A percentile compares a stretch with the other conserved stretches of the same genome.
Evolutionary conservation across 2,888 invertebrate genomes (phyloP).

Genomic region (Rhagonycha lutea): DNA sequence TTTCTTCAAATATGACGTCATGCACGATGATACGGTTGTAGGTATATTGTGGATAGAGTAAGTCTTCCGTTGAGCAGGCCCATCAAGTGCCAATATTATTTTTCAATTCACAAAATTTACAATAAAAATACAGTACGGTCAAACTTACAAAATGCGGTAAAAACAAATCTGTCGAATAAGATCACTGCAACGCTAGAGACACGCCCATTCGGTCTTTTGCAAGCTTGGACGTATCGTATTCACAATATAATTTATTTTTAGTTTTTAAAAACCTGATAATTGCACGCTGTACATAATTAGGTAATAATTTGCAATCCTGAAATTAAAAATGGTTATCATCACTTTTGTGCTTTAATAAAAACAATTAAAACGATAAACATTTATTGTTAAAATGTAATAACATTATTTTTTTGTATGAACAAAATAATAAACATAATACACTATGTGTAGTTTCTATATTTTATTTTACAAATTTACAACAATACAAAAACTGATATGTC

Average conservation of each 20-base stretch:
- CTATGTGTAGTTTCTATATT: background rate
- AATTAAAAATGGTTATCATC: background rate
- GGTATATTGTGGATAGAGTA: background rate
- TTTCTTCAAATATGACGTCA: too few relatives aligned
- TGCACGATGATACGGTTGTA: too few relatives aligned
- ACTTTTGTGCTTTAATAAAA: background rate
- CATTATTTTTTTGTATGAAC: slow-evolving; percentile 6
- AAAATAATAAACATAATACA: slow-evolving; percentile 1
- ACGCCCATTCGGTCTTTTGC: background rate
- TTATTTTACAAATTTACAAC: background rate
- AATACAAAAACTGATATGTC: background rate
- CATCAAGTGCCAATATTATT: slow-evolving; percentile 1
- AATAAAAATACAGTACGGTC: background rate
- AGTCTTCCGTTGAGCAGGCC: background rate
- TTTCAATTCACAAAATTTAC: background rate
- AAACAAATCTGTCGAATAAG: too few relatives aligned
- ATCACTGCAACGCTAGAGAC: too few relatives aligned
- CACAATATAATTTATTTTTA: slow-evolving; percentile 5
- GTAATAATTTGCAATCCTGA: background rate
- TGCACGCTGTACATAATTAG: background rate
- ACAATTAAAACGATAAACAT: slow-evolving; percentile 6
- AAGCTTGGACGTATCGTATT: background rate
- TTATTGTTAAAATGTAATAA: slow-evolving; percentile 4
- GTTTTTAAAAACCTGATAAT: background rate
- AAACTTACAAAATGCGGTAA: background rate